Evolutionary conservation across 2,888 invertebrate species (phyloP).

Genomic region (Leptopilina myrica): DNA sequence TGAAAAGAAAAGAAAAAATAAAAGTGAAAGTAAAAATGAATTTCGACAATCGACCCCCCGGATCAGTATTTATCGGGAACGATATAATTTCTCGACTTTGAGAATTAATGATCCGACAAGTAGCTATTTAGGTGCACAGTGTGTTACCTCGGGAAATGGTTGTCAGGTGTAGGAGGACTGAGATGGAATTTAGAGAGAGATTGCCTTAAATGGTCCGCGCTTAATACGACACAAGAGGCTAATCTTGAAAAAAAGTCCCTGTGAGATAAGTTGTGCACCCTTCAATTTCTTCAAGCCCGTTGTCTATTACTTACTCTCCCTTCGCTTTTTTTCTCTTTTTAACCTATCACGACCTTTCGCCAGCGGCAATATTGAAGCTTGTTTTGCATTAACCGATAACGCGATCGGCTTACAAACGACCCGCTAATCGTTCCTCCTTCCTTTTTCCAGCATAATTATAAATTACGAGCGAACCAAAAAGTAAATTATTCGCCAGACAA

Average conservation of each 20-base stretch:
- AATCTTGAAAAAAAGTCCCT: constrained; percentile 71
- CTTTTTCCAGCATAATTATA: background rate
- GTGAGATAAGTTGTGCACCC: constrained; percentile 69
- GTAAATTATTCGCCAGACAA: no score
- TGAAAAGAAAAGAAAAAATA: no score
- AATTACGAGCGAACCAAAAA: background rate
- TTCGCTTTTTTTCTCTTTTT: constrained; percentile 9
- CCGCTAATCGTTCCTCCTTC: constrained; percentile 65
- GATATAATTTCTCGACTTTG: constrained; percentile 48
- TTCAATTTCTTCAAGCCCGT: constrained; percentile 44
- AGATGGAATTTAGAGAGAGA: constrained; percentile 53
- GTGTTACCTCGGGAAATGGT: constrained; percentile 56
- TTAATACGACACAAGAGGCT: constrained; percentile 76
- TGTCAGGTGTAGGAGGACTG: constrained; percentile 44
- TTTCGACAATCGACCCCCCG: constrained; percentile 49
- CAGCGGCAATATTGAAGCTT: constrained; percentile 59
- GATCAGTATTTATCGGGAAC: constrained; percentile 40
- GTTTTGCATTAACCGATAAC: constrained; percentile 75
- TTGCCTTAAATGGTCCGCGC: constrained; percentile 70
- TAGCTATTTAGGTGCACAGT: constrained; percentile 74
- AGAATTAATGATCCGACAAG: constrained; percentile 74
- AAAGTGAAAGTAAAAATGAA: background rate
- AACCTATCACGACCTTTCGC: constrained; percentile 40
- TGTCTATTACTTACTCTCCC: constrained; percentile 31
- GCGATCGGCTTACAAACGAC: constrained; percentile 71